A percentile compares a stretch with the other conserved stretches of the same genome.
Evolutionary conservation across 2,888 invertebrate species (phyloP).

Genomic region (Synergus laeviventris): DNA sequence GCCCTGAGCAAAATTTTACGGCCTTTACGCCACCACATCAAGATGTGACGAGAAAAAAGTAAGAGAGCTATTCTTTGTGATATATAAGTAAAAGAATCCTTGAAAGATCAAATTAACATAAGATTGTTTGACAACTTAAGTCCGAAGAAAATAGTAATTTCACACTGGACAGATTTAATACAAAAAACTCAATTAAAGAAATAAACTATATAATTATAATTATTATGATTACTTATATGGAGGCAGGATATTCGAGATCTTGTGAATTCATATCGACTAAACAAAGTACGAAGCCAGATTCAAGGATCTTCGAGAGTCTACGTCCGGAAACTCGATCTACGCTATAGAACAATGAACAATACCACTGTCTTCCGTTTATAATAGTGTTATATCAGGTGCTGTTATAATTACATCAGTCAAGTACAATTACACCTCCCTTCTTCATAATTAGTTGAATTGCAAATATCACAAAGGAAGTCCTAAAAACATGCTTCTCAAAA

Average conservation of each 20-base stretch:
- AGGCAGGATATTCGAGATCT: background rate
- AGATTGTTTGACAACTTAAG: background rate
- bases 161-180: too few relatives aligned
- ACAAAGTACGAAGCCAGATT: constrained; percentile 40
- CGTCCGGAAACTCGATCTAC: constrained; percentile 14
- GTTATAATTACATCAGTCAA: constrained; percentile 35
- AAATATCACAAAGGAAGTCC: background rate
- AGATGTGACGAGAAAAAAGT: background rate
- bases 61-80: background rate
- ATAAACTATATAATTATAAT: background rate
- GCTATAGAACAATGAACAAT: constrained; percentile 44
- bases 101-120: background rate
- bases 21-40: constrained; percentile 5
- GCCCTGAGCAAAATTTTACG: background rate
- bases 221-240: background rate
- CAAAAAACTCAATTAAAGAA: too few relatives aligned
- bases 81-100: background rate
- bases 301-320: constrained; percentile 29
- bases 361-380: constrained; percentile 41
- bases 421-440: background rate
- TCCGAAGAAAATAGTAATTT: too few relatives aligned
- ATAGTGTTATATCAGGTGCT: constrained; percentile 41
- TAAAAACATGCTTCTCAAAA: background rate
- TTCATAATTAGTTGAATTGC: background rate
- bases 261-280: background rate